phyloP scores from a whole-genome alignment of 64 coral and sea anemone species.

The Montipora sp. region DNA sequence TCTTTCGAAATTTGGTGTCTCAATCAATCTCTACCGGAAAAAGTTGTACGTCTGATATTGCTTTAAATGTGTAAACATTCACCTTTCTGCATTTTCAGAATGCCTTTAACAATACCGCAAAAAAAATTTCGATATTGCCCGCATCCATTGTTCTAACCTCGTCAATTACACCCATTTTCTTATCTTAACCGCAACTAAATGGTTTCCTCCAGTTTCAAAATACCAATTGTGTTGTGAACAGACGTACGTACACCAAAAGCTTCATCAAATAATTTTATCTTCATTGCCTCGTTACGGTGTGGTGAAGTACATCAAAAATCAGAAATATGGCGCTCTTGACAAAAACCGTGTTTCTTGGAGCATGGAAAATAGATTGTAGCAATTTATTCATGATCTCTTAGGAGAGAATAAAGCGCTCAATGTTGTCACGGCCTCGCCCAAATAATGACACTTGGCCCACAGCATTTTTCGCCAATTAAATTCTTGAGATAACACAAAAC shows the following conservation, averaged over 20 bases:
- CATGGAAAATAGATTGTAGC: neutral
- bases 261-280: neutral
- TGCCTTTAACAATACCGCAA: constrained; percentile 3
- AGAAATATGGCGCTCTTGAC: neutral
- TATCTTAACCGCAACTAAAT: neutral
- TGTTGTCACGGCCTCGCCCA: constrained; percentile 22
- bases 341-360: neutral
- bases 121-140: neutral
- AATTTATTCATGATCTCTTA: neutral
- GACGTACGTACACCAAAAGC: neutral
- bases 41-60: neutral
- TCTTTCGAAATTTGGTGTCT: no score
- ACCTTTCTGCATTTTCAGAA: neutral
- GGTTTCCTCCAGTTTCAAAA: neutral
- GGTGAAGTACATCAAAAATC: neutral
- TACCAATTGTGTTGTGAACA: neutral
- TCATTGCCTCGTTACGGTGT: no score
- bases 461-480: constrained; percentile 28
- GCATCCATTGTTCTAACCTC: neutral
- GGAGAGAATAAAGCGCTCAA: neutral
- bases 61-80: neutral
- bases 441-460: constrained; percentile 25
- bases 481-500: neutral
- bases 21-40: neutral
- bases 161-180: neutral